Evolutionary conservation across 2,113 vertebrate species (phyloP).

Genomic region (Tetrao urogallus): DNA sequence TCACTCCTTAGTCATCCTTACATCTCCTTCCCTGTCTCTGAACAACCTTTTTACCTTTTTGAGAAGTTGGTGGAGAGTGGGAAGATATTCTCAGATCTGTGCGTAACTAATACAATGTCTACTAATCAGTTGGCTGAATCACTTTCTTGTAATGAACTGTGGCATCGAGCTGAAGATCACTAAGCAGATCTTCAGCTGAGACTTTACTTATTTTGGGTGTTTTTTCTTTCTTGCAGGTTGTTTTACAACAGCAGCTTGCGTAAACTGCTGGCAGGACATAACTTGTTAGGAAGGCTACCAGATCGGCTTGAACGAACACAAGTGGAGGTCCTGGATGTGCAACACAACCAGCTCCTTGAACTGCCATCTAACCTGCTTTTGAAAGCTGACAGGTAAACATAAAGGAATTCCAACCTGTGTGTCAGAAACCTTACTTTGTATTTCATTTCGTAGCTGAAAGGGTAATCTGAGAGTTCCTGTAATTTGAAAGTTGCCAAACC

Average conservation of each 20-base stretch:
- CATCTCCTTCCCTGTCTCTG: slow-evolving; percentile 3
- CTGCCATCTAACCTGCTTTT: slow-evolving; percentile 92
- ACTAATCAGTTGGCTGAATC: slow-evolving; percentile 44
- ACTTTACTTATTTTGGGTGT: background rate
- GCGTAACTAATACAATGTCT: slow-evolving; percentile 32
- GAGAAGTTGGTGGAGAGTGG: slow-evolving; percentile 53
- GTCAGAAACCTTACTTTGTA: background rate
- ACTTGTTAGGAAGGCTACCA: slow-evolving; percentile 87
- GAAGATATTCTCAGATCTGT: slow-evolving; percentile 29
- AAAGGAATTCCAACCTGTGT: rapidly evolving
- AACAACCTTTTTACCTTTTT: slow-evolving; percentile 46
- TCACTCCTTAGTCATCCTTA: slow-evolving; percentile 42
- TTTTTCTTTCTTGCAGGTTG: slow-evolving; percentile 79
- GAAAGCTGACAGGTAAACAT: slow-evolving; percentile 90
- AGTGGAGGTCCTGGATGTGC: slow-evolving; percentile 93
- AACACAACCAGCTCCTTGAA: slow-evolving; percentile 94
- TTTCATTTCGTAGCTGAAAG: background rate
- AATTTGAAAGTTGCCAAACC: background rate
- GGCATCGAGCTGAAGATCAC: background rate
- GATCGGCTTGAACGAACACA: slow-evolving; percentile 89
- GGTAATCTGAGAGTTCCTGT: slow-evolving; percentile 28
- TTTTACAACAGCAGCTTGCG: slow-evolving; percentile 91
- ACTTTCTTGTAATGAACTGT: background rate
- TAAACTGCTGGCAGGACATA: slow-evolving; percentile 93
- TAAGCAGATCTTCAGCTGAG: background rate